Percentiles rank a stretch among this genome's conserved stretches.
phyloP scores from a whole-genome alignment of 2,113 vertebrate species.

The Camarhynchus parvulus region DNA sequence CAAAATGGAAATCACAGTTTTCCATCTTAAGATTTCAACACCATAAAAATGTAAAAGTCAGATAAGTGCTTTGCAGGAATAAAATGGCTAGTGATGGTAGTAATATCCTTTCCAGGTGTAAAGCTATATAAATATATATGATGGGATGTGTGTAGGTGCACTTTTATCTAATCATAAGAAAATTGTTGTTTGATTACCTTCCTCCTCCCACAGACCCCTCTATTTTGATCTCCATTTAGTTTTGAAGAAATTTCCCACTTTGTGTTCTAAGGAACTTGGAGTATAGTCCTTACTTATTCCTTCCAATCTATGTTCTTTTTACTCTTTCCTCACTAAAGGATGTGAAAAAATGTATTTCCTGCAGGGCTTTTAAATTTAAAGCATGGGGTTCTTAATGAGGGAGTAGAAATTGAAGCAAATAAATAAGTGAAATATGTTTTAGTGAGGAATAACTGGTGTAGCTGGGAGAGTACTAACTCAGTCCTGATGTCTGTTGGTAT shows the following conservation, averaged over 20 bases:
- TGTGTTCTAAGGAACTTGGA: not conserved
- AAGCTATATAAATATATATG: not conserved
- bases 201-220: not conserved
- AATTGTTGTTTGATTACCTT: not conserved
- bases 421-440: slow-evolving; percentile 18
- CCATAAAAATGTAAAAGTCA: not conserved
- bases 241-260: not conserved
- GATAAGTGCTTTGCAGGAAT: not conserved
- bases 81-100: not conserved
- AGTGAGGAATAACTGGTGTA: not conserved
- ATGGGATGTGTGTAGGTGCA: not conserved
- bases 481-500: not conserved
- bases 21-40: not conserved
- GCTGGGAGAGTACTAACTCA: not conserved
- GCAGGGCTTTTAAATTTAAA: slow-evolving; percentile 19
- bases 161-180: not conserved
- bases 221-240: not conserved
- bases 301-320: not conserved
- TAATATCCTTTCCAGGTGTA: not conserved
- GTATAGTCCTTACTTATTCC: not conserved
- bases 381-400: not conserved
- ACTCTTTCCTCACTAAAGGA: not conserved
- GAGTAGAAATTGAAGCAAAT: slow-evolving; percentile 20
- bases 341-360: not conserved
- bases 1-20: not conserved